These are phyloP conservation scores for Ypsolopha sequella DNA, from an alignment of 2,888 invertebrate genomes.

Conservation along the genomic window DNA sequence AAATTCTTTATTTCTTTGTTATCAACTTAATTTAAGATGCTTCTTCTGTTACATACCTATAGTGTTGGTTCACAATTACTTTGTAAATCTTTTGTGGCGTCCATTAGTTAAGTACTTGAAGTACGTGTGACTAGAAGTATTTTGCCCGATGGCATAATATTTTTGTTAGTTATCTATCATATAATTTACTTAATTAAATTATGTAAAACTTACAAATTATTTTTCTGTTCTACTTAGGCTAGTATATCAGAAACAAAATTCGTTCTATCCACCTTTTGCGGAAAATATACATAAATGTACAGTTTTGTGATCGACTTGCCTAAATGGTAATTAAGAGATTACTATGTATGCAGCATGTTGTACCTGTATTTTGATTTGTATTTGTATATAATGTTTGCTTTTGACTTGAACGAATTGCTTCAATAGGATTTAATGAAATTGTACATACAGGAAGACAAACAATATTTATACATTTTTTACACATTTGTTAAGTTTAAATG, in stretches of 20 bases:
- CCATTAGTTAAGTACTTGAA: slow-evolving; percentile 2
- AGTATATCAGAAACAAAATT: too few species aligned
- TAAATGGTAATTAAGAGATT: not conserved
- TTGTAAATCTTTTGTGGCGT: slow-evolving; percentile 4
- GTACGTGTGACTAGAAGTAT: too few species aligned
- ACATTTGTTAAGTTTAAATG: slow-evolving; percentile 11
- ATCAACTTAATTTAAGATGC: slow-evolving; percentile 6
- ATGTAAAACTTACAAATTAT: too few species aligned
- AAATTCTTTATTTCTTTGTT: slow-evolving; percentile 15
- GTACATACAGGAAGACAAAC: slow-evolving; percentile 6
- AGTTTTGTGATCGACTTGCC: too few species aligned
- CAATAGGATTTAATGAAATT: not conserved
- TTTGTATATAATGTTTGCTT: not conserved
- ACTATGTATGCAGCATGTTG: not conserved
- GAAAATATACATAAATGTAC: too few species aligned
- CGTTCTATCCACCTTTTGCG: too few species aligned
- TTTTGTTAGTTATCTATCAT: too few species aligned
- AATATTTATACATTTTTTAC: slow-evolving; percentile 29
- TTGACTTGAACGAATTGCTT: not conserved
- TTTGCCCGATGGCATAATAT: too few species aligned
- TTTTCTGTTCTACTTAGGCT: too few species aligned
- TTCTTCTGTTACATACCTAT: slow-evolving; percentile 2
- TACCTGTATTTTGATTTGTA: slow-evolving; percentile 3
- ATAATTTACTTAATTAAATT: too few species aligned
- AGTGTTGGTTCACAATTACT: not conserved